Evolutionary conservation across 2,797 vertebrate species (phyloP).

Genomic region (Lophius americanus): DNA sequence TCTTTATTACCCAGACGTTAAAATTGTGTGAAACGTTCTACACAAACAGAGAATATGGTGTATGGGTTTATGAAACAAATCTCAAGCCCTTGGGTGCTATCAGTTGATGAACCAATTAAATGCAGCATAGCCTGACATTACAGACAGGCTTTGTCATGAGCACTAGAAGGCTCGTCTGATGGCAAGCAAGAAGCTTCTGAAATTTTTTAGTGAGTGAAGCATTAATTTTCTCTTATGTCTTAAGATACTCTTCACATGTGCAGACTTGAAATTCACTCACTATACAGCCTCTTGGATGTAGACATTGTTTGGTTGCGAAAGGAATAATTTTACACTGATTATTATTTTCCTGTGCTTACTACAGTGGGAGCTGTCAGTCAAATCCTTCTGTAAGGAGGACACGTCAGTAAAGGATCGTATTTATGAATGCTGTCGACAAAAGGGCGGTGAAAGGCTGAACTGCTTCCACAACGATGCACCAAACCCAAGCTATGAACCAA

Average conservation of each 20-base stretch:
- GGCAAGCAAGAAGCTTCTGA: conserved; percentile 9
- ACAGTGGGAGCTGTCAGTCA: conserved; percentile 76
- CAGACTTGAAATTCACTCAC: background rate
- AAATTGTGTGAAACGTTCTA: conserved; percentile 40
- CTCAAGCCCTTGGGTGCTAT: conserved; percentile 37
- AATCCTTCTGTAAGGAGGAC: conserved; percentile 68
- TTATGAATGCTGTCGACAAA: conserved; percentile 70
- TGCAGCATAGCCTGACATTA: conserved; percentile 39
- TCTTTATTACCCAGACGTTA: background rate
- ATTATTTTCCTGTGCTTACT: conserved; percentile 21
- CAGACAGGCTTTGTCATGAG: conserved; percentile 60
- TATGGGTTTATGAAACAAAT: conserved; percentile 29
- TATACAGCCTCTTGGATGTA: background rate
- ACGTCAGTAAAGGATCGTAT: conserved; percentile 53
- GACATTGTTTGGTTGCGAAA: conserved; percentile 13
- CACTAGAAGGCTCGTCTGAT: conserved; percentile 4
- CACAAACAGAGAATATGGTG: conserved; percentile 40
- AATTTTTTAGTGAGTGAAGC: conserved; percentile 8
- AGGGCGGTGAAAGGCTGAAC: background rate
- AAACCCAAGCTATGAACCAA: conserved; percentile 67
- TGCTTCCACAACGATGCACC: conserved; percentile 71
- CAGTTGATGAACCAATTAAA: conserved; percentile 34
- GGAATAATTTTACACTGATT: conserved; percentile 6
- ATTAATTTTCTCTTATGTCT: conserved; percentile 2
- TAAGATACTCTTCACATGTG: background rate